Percentiles rank a stretch among this genome's conserved stretches.
These are phyloP conservation scores for Neogale vison DNA, from an alignment of 2,113 vertebrate species.

Conservation along the genomic window DNA sequence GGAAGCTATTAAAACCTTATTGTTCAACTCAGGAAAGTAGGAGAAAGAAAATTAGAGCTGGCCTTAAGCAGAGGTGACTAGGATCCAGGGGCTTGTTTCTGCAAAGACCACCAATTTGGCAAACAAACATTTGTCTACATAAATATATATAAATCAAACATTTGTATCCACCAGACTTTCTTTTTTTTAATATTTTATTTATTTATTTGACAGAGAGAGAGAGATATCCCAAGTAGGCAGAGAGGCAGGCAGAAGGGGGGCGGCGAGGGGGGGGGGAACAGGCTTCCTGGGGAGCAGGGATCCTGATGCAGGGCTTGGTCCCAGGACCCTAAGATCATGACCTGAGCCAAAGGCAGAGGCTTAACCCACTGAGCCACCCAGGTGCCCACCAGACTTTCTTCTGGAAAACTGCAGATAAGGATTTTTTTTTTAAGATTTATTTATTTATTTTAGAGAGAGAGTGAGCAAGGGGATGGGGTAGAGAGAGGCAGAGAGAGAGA, in stretches of 20 bases:
- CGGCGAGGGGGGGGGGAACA: rapidly evolving
- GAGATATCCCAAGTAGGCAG: too few relatives aligned
- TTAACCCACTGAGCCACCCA: too few relatives aligned
- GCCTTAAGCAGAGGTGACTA: too few relatives aligned
- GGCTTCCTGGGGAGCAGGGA: too few relatives aligned
- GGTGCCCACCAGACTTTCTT: neutral
- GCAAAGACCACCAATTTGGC: neutral
- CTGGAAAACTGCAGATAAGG: neutral
- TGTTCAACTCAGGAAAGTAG: neutral
- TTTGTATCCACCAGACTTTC: neutral
- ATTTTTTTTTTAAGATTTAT: neutral
- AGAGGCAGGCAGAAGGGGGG: too few relatives aligned
- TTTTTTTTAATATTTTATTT: neutral
- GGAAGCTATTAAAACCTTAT: neutral
- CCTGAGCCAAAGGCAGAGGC: too few relatives aligned
- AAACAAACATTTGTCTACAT: neutral
- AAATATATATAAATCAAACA: neutral
- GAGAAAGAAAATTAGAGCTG: neutral
- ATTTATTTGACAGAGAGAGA: neutral
- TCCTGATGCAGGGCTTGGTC: too few relatives aligned
- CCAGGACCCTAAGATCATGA: too few relatives aligned
- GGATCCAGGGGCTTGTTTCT: neutral
- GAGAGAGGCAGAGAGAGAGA: neutral
- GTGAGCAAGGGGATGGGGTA: neutral
- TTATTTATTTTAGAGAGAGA: neutral